Conservation (phyloP, 2,797 vertebrate species). For the Anas bernieri region DNA sequence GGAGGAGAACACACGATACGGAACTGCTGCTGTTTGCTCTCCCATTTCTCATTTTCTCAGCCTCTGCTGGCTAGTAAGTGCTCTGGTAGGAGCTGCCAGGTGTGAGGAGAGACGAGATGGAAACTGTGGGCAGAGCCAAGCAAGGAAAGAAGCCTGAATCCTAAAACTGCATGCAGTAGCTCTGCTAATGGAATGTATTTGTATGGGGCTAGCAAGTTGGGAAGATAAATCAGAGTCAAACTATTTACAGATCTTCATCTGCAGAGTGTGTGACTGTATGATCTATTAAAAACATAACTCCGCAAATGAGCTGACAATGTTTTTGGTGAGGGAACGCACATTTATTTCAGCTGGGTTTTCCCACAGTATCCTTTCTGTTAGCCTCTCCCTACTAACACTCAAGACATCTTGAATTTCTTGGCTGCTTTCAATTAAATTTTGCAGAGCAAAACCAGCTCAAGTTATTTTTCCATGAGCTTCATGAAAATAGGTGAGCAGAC, state of each 20-base stretch:
- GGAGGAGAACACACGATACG: fast-evolving
- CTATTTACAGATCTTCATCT: not conserved
- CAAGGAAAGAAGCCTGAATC: not conserved
- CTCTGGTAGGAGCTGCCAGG: not conserved
- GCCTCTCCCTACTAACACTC: not conserved
- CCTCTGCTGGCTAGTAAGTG: not conserved
- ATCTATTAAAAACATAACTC: not conserved
- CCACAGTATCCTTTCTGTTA: conserved; percentile 30
- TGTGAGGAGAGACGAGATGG: not conserved
- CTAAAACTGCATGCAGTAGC: not conserved
- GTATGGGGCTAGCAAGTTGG: not conserved
- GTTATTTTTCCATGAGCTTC: not conserved
- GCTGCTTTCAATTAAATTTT: conserved; percentile 8
- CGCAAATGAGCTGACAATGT: not conserved
- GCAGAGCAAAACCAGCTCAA: conserved; percentile 39
- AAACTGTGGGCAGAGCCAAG: not conserved
- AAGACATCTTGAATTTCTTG: conserved; percentile 5
- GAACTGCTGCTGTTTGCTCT: not conserved
- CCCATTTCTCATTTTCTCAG: not conserved
- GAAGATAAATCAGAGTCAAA: not conserved
- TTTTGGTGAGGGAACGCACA: not conserved
- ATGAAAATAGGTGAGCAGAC: not conserved
- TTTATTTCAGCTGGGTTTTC: not conserved
- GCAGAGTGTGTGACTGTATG: not conserved
- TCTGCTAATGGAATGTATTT: not conserved